Conservation (phyloP, 1,140 invertebrate genomes). For the Plectus sambesii region DNA sequence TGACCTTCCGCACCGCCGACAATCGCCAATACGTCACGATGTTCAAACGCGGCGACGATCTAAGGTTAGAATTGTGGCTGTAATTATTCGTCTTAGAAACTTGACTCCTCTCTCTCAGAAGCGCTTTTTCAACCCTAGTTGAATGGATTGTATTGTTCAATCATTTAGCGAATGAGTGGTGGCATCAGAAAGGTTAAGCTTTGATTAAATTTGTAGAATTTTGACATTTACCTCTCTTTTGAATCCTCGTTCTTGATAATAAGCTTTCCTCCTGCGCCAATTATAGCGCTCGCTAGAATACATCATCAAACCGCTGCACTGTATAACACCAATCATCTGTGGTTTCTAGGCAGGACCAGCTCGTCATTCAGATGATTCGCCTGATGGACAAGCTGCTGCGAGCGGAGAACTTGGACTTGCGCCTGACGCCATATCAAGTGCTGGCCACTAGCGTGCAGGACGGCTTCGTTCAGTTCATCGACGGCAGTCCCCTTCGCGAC, state of each 20-base stretch:
- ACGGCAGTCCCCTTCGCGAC: slow-evolving; percentile 55
- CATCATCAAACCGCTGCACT: too few relatives aligned
- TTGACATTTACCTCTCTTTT: too few relatives aligned
- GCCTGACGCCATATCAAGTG: slow-evolving; percentile 82
- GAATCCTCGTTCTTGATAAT: too few relatives aligned
- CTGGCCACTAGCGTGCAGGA: slow-evolving; percentile 86
- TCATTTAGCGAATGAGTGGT: too few relatives aligned
- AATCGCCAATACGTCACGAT: slow-evolving; percentile 72
- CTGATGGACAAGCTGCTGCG: slow-evolving; percentile 85
- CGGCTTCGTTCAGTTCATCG: slow-evolving; percentile 89
- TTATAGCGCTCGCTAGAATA: too few relatives aligned
- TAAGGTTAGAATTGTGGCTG: slow-evolving; percentile 50
- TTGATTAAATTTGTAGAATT: too few relatives aligned
- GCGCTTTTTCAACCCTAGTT: too few relatives aligned
- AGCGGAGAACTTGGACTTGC: slow-evolving; percentile 84
- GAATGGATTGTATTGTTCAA: too few relatives aligned
- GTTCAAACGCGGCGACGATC: slow-evolving; percentile 95
- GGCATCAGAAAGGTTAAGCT: too few relatives aligned
- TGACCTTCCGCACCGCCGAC: slow-evolving; percentile 73
- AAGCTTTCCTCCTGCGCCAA: too few relatives aligned
- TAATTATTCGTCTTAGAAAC: slow-evolving; percentile 12
- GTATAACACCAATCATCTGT: too few relatives aligned
- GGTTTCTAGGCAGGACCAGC: slow-evolving; percentile 72
- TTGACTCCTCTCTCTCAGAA: slow-evolving; percentile 17
- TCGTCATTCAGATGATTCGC: slow-evolving; percentile 88